Conservation (phyloP, 1,140 invertebrate genomes). For the Armadillidium nasatum region DNA sequence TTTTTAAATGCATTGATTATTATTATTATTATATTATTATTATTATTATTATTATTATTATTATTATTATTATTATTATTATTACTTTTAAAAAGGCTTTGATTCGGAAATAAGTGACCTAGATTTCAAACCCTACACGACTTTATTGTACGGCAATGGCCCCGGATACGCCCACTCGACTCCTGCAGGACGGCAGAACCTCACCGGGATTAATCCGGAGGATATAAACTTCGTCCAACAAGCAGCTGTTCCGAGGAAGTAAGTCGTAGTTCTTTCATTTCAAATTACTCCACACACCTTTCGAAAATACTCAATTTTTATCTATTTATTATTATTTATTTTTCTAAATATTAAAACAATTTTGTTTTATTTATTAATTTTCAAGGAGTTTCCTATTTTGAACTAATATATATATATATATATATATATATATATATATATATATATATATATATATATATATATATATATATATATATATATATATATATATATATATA, state of each 20-base stretch:
- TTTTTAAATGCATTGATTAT: neutral
- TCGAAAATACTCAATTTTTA: neutral
- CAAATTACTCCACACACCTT: neutral
- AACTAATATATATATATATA: constrained; percentile 3
- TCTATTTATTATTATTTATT: too few relatives aligned
- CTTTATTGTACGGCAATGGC: constrained; percentile 45
- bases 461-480: too few relatives aligned
- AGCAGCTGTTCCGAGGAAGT: constrained; percentile 56
- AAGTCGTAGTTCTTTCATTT: constrained; percentile 6
- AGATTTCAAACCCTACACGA: constrained; percentile 43
- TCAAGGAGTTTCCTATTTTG: too few relatives aligned
- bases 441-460: constrained; percentile 16
- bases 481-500: too few relatives aligned
- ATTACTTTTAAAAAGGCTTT: constrained; percentile 26
- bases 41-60: constrained; percentile 6
- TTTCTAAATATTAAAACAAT: neutral
- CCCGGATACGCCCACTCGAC: constrained; percentile 43
- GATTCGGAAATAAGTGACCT: constrained; percentile 41
- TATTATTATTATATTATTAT: neutral
- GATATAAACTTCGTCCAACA: constrained; percentile 68
- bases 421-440: constrained; percentile 17
- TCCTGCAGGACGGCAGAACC: constrained; percentile 40
- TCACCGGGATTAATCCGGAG: constrained; percentile 39
- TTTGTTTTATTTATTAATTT: too few relatives aligned
- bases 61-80: neutral